These are phyloP conservation scores for Eremophila alpestris DNA, from an alignment of 2,797 vertebrate genomes.

Conservation along the genomic window DNA sequence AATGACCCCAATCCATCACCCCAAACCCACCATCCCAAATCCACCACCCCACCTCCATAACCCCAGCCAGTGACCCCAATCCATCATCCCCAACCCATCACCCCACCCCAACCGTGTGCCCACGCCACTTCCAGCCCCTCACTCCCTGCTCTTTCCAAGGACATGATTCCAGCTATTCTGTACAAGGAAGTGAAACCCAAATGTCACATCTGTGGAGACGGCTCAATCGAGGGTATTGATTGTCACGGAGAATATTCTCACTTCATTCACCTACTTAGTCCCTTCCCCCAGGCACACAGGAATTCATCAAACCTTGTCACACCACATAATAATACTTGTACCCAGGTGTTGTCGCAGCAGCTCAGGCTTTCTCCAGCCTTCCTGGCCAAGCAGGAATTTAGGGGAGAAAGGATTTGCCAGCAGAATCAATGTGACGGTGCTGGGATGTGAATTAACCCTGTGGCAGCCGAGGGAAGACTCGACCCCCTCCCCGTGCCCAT, in stretches of 20 bases:
- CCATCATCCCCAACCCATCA: accelerated
- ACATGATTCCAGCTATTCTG: constrained; percentile 59
- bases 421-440: background rate
- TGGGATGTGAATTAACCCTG: background rate
- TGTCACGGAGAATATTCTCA: constrained; percentile 76
- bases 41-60: accelerated
- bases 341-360: background rate
- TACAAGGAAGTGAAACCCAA: constrained; percentile 71
- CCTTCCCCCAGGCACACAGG: constrained; percentile 69
- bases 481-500: accelerated
- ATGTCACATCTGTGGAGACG: constrained; percentile 75
- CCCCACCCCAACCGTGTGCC: background rate
- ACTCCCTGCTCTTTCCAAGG: background rate
- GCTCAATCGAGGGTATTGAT: constrained; percentile 77
- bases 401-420: background rate
- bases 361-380: constrained; percentile 23
- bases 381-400: background rate
- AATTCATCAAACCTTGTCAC: constrained; percentile 79
- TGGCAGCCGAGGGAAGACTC: accelerated
- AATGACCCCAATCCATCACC: accelerated
- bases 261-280: constrained; percentile 78
- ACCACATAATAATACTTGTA: constrained; percentile 54
- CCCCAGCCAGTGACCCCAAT: too few species aligned
- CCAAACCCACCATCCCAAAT: too few species aligned
- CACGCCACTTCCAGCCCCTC: background rate